These are phyloP conservation scores for Sinocyclocheilus maitianheensis DNA, from an alignment of 2,113 vertebrate species.

Conservation along the genomic window DNA sequence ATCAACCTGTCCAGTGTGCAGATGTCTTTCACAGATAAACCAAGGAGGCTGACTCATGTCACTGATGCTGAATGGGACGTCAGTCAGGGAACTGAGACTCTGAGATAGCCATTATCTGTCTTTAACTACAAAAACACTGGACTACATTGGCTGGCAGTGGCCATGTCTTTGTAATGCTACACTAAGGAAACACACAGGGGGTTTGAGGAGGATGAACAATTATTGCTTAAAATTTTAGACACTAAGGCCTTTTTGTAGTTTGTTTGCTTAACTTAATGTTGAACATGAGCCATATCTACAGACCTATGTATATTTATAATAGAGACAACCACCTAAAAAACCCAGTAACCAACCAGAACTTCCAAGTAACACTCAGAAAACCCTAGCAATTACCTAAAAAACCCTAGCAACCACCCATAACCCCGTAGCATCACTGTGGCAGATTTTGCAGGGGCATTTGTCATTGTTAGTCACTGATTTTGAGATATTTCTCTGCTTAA, in stretches of 20 bases:
- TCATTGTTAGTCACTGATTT: not conserved
- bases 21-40: conserved; percentile 58
- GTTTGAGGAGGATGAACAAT: not conserved
- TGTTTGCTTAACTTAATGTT: not conserved
- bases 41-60: conserved; percentile 53
- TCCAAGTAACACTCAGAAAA: not conserved
- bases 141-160: not conserved
- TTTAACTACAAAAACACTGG: conserved; percentile 41
- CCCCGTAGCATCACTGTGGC: not conserved
- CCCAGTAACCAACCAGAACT: not conserved
- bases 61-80: conserved; percentile 51
- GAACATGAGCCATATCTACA: not conserved
- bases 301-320: not conserved
- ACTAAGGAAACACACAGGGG: not conserved
- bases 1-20: conserved; percentile 21
- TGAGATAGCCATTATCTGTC: conserved; percentile 48
- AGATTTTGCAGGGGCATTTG: not conserved
- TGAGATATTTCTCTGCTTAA: not conserved
- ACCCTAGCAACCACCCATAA: not conserved
- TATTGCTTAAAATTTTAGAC: conserved; percentile 8
- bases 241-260: not conserved
- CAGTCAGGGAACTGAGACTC: conserved; percentile 43
- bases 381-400: not conserved
- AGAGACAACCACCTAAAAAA: not conserved
- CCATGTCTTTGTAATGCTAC: conserved; percentile 17